Evolutionary conservation across 2,888 invertebrate species (phyloP).

Genomic region (Acleris literana): DNA sequence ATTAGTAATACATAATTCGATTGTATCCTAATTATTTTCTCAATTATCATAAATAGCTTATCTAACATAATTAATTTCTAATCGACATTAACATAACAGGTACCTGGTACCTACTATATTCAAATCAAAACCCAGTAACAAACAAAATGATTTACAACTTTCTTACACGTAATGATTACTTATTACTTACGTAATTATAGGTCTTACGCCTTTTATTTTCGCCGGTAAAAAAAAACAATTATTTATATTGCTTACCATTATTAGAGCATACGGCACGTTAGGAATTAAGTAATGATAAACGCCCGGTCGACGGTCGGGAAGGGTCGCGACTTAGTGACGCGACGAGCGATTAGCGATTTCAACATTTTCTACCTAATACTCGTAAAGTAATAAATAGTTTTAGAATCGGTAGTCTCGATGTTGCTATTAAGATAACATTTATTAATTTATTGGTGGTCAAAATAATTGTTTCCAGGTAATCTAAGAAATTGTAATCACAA

Average conservation of each 20-base stretch:
- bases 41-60: no score
- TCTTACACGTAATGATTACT: constrained; percentile 27
- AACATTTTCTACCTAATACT: no score
- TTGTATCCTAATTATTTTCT: no score
- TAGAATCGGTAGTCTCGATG: no score
- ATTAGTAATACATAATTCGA: no score
- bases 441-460: no score
- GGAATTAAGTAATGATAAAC: constrained; percentile 63
- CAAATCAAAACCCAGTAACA: constrained; percentile 13
- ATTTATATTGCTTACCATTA: constrained; percentile 46
- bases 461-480: no score
- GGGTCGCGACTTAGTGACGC: constrained; percentile 39
- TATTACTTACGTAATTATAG: constrained; percentile 34
- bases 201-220: constrained; percentile 20
- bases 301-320: constrained; percentile 55
- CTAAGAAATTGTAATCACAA: no score
- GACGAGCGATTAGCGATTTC: no score
- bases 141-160: constrained; percentile 31
- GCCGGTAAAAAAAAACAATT: constrained; percentile 36
- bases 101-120: neutral
- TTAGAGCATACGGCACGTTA: constrained; percentile 42
- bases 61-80: no score
- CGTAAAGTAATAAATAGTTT: no score
- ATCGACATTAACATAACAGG: neutral
- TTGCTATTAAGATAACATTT: no score